Conservation (phyloP, 2,113 vertebrate genomes). For the Vombatus ursinus region DNA sequence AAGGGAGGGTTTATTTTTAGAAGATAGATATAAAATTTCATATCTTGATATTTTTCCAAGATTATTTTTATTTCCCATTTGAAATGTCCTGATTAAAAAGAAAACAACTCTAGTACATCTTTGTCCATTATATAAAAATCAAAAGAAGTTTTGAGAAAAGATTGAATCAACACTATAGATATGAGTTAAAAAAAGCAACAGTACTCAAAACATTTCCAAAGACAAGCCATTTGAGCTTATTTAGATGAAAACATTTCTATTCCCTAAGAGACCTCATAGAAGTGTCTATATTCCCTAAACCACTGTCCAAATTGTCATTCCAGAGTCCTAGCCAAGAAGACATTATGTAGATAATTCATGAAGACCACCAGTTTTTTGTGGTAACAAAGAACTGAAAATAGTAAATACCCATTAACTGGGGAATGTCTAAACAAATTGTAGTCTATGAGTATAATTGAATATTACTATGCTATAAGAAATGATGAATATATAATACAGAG, state of each 20-base stretch:
- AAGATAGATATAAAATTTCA: slow-evolving; percentile 30
- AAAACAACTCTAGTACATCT: slow-evolving; percentile 9
- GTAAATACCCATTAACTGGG: not conserved
- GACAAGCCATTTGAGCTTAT: not conserved
- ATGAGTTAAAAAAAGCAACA: not conserved
- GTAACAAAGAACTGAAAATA: not conserved
- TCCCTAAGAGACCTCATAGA: not conserved
- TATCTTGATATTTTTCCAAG: slow-evolving; percentile 35
- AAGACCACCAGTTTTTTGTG: not conserved
- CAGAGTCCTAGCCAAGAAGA: not conserved
- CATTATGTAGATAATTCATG: not conserved
- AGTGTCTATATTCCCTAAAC: not conserved
- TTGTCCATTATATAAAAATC: not conserved
- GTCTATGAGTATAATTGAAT: not conserved
- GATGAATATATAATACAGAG: not conserved
- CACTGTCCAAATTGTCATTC: not conserved
- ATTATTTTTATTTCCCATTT: slow-evolving; percentile 20
- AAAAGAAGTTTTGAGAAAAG: not conserved
- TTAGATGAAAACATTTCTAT: not conserved
- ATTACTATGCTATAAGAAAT: not conserved
- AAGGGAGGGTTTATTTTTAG: slow-evolving; percentile 50
- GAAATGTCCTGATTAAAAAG: slow-evolving; percentile 27
- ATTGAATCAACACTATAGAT: not conserved
- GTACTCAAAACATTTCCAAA: not conserved
- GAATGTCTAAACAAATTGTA: not conserved